These are phyloP conservation scores for Apamea anceps DNA, from an alignment of 2,888 invertebrate genomes.

Conservation along the genomic window DNA sequence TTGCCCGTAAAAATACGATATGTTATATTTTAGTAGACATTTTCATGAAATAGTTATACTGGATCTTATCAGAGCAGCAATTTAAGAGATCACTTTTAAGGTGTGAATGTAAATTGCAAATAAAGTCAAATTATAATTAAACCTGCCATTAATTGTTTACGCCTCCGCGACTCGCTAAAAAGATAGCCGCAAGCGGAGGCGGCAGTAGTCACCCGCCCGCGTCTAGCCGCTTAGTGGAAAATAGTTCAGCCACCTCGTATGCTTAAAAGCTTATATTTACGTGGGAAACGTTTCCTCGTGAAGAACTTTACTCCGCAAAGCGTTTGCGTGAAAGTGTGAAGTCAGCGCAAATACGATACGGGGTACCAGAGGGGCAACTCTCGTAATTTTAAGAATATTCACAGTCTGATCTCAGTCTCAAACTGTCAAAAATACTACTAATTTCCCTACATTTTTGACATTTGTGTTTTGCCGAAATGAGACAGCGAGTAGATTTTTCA, in stretches of 20 bases:
- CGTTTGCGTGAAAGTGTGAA: slow-evolving; percentile 17
- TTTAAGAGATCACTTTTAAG: not conserved
- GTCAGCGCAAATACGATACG: not conserved
- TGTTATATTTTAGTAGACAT: not conserved
- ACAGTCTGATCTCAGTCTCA: too few species aligned
- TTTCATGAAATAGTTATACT: not conserved
- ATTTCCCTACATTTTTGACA: too few species aligned
- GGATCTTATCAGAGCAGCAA: not conserved
- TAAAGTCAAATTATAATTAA: not conserved
- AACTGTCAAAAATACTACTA: too few species aligned
- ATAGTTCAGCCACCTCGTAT: slow-evolving; percentile 18
- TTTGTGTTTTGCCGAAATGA: too few species aligned
- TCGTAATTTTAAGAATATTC: too few species aligned
- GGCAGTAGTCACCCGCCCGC: not conserved
- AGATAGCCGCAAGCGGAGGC: not conserved
- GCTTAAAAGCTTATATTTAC: too few species aligned
- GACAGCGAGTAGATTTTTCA: not conserved
- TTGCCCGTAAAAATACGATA: not conserved
- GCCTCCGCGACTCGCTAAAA: not conserved
- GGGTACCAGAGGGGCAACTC: not conserved
- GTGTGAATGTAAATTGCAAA: not conserved
- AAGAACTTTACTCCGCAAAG: not conserved
- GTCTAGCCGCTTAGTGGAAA: slow-evolving; percentile 2
- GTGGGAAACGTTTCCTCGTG: not conserved
- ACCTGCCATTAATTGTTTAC: not conserved